Evolutionary conservation across 2,888 invertebrate species (phyloP).

Genomic region (Yponomeuta cagnagella): DNA sequence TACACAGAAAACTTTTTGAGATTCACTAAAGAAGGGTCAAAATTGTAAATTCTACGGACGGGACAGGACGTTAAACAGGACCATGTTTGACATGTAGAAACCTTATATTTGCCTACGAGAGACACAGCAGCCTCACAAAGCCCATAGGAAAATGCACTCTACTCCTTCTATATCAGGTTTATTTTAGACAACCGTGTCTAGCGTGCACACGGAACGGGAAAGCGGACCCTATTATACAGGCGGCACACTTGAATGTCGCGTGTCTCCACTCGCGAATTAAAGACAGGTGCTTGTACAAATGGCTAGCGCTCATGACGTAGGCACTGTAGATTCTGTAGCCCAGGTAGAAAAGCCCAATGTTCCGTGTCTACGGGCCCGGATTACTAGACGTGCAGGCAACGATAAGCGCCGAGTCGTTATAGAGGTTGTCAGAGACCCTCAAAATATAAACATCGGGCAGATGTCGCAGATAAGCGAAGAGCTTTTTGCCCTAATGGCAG

Average conservation of each 20-base stretch:
- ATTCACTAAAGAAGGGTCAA: conserved; percentile 35
- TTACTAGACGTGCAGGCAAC: conserved; percentile 64
- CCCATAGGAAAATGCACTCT: conserved; percentile 33
- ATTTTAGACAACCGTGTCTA: conserved; percentile 26
- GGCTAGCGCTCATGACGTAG: conserved; percentile 24
- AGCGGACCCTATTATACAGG: conserved; percentile 6
- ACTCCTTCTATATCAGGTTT: conserved; percentile 28
- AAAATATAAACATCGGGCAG: conserved; percentile 73
- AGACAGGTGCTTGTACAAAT: conserved; percentile 35
- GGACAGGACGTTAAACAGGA: conserved; percentile 38
- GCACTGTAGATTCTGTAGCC: conserved; percentile 37
- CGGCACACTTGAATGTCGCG: conserved; percentile 33
- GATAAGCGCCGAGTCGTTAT: conserved; percentile 68
- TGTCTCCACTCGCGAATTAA: conserved; percentile 27
- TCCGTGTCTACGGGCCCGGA: conserved; percentile 30
- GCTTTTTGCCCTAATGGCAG: conserved; percentile 70
- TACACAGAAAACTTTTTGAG: conserved; percentile 22
- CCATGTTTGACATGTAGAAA: conserved; percentile 38
- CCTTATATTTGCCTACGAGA: conserved; percentile 34
- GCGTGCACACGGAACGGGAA: neutral
- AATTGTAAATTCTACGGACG: conserved; percentile 43
- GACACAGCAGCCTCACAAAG: conserved; percentile 17
- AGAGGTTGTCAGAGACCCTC: conserved; percentile 69
- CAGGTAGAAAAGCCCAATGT: conserved; percentile 40
- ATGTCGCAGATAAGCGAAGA: conserved; percentile 69